Evolutionary conservation across 2,888 invertebrate species (phyloP).

Genomic region (Ormyrus pomaceus): DNA sequence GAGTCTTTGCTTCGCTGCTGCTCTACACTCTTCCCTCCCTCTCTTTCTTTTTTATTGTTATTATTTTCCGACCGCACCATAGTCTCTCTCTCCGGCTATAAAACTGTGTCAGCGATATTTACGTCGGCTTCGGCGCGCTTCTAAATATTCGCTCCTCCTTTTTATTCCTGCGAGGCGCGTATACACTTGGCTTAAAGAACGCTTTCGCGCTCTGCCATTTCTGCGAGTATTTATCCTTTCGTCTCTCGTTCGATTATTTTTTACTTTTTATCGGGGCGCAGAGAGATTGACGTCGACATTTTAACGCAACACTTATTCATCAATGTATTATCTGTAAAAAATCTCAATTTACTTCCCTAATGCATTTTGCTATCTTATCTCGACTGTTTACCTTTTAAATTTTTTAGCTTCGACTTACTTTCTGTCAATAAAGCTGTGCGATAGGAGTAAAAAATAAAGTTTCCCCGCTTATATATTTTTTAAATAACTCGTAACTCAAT

Average conservation of each 20-base stretch:
- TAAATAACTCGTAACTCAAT: too few species aligned
- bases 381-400: too few species aligned
- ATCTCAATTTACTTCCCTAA: too few species aligned
- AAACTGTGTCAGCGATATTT: conserved; percentile 43
- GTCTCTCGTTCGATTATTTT: not conserved
- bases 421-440: too few species aligned
- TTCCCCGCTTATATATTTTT: too few species aligned
- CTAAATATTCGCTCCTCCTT: conserved; percentile 24
- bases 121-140: conserved; percentile 16
- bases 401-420: too few species aligned
- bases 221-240: not conserved
- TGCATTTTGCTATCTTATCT: too few species aligned
- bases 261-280: not conserved
- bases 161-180: not conserved
- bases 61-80: conserved; percentile 33
- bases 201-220: not conserved
- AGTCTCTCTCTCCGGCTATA: conserved; percentile 7
- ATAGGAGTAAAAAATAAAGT: too few species aligned
- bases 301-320: too few species aligned
- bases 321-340: too few species aligned
- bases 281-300: too few species aligned
- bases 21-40: not conserved
- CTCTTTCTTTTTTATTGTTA: conserved; percentile 17
- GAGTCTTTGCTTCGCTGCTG: too few species aligned
- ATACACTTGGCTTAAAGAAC: not conserved